Evolutionary conservation across 2,113 vertebrate species (phyloP).

Genomic region (Labeo rohita): DNA sequence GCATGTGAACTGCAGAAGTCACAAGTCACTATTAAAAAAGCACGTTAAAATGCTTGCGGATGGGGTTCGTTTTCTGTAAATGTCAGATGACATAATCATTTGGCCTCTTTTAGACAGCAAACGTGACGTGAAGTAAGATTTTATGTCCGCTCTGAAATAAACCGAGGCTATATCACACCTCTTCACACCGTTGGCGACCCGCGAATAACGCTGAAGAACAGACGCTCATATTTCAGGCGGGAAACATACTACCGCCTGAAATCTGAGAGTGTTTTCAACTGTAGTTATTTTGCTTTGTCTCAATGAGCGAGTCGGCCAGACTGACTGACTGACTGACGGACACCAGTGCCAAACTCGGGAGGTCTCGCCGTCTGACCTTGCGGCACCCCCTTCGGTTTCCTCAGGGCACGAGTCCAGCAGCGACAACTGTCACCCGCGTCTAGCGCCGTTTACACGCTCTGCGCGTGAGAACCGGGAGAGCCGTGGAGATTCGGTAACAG

Average conservation of each 20-base stretch:
- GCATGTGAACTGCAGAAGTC: neutral
- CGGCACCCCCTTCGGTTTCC: slow-evolving; percentile 34
- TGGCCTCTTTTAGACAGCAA: slow-evolving; percentile 22
- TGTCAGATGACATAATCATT: slow-evolving; percentile 47
- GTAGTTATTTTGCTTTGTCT: slow-evolving; percentile 61
- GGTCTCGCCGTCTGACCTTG: slow-evolving; percentile 61
- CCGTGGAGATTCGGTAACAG: slow-evolving; percentile 46
- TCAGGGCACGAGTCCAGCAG: slow-evolving; percentile 41
- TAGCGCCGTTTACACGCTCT: slow-evolving; percentile 27
- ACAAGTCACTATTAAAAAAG: slow-evolving; percentile 26
- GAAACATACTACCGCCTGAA: slow-evolving; percentile 52
- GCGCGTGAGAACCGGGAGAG: slow-evolving; percentile 43
- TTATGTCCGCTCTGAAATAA: slow-evolving; percentile 50
- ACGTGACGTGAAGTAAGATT: slow-evolving; percentile 46
- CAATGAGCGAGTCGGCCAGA: slow-evolving; percentile 38
- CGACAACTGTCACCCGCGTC: slow-evolving; percentile 39
- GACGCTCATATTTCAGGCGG: slow-evolving; percentile 42
- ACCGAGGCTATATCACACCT: slow-evolving; percentile 18
- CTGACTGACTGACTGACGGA: slow-evolving; percentile 61
- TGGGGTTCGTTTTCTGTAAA: slow-evolving; percentile 34
- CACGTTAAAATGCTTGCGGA: slow-evolving; percentile 3
- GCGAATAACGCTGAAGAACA: slow-evolving; percentile 14
- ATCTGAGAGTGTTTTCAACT: slow-evolving; percentile 48
- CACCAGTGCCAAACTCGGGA: slow-evolving; percentile 54
- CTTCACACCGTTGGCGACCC: slow-evolving; percentile 32